phyloP scores from a whole-genome alignment of 2,113 vertebrate species.

The Callipepla californica region DNA sequence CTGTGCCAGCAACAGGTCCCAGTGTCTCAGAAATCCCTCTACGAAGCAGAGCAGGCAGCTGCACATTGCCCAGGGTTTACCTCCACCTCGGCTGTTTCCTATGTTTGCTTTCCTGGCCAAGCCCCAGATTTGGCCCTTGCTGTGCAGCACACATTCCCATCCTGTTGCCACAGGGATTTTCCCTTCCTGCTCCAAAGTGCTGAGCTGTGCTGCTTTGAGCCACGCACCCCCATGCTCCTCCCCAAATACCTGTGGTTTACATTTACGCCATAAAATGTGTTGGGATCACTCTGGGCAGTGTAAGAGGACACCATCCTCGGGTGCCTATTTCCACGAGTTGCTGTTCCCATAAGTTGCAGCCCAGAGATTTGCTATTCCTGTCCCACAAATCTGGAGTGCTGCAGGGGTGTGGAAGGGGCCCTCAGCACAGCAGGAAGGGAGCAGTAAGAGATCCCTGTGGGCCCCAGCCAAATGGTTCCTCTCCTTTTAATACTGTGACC shows the following conservation, averaged over 20 bases:
- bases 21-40: conserved; percentile 34
- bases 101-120: conserved; percentile 54
- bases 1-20: not conserved
- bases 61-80: not conserved
- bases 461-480: not conserved
- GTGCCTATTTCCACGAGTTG: not conserved
- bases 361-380: not conserved
- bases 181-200: not conserved
- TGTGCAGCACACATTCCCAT: not conserved
- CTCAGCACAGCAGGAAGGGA: not conserved
- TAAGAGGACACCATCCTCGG: not conserved
- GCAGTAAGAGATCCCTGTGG: fast-evolving
- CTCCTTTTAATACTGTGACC: not conserved
- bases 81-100: conserved; percentile 40
- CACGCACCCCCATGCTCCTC: not conserved
- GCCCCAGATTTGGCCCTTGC: conserved; percentile 47
- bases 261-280: not conserved
- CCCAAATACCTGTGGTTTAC: not conserved
- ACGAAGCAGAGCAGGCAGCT: conserved; percentile 36
- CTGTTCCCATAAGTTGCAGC: not conserved
- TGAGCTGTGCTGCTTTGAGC: not conserved
- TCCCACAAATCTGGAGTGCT: not conserved
- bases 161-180: fast-evolving
- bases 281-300: fast-evolving
- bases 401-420: not conserved